Percentiles rank a stretch among this genome's conserved stretches.
phyloP scores from a whole-genome alignment of 2,888 invertebrate genomes.

The Lobophora halterata region DNA sequence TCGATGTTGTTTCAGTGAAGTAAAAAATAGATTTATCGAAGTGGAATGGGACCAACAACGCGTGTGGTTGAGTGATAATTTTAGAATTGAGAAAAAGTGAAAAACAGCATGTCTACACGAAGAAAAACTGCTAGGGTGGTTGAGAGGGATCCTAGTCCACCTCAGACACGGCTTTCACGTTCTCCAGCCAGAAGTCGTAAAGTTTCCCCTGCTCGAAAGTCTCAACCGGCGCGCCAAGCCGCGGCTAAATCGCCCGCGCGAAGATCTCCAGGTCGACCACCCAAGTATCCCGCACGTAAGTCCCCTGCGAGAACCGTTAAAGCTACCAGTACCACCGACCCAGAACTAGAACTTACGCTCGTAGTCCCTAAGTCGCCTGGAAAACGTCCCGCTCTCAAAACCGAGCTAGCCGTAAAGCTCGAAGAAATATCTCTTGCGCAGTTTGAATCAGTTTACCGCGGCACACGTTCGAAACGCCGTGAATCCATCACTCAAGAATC shows the following conservation, averaged over 20 bases:
- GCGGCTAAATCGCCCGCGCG: slow-evolving; percentile 76
- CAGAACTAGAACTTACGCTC: slow-evolving; percentile 31
- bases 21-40: slow-evolving; percentile 4
- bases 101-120: slow-evolving; percentile 65
- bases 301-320: slow-evolving; percentile 61
- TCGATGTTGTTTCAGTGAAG: neutral
- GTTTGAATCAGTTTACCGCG: slow-evolving; percentile 47
- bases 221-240: slow-evolving; percentile 54
- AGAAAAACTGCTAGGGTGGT: slow-evolving; percentile 34
- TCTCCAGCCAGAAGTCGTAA: slow-evolving; percentile 70
- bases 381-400: slow-evolving; percentile 54
- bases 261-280: slow-evolving; percentile 70
- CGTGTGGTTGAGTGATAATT: slow-evolving; percentile 66
- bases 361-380: slow-evolving; percentile 53
- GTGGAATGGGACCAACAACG: slow-evolving; percentile 49
- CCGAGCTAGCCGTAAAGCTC: slow-evolving; percentile 47
- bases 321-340: slow-evolving; percentile 41
- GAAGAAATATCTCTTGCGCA: slow-evolving; percentile 45
- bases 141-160: slow-evolving; percentile 56
- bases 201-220: slow-evolving; percentile 58
- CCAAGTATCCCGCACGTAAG: slow-evolving; percentile 66
- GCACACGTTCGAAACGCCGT: slow-evolving; percentile 54
- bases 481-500: slow-evolving; percentile 56
- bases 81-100: slow-evolving; percentile 44
- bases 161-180: slow-evolving; percentile 60